Conservation (phyloP, 2,888 invertebrate genomes). For the Druceiella hillmani region DNA sequence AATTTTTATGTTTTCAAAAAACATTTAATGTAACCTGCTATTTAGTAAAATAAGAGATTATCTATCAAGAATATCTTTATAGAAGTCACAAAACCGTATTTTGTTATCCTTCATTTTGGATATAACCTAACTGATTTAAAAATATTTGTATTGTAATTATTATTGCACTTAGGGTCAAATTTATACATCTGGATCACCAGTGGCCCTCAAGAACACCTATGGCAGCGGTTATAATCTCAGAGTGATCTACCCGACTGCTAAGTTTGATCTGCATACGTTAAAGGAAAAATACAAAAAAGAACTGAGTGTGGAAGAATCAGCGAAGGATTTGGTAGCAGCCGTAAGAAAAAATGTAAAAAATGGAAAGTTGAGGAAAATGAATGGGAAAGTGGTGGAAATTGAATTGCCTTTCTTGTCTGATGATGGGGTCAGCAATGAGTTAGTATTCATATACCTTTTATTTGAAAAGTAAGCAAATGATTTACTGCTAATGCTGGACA, state of each 20-base stretch:
- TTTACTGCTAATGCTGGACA: no score
- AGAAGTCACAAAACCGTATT: no score
- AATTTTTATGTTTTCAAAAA: no score
- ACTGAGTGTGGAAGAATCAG: slow-evolving; percentile 31
- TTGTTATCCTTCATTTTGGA: no score
- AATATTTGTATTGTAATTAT: slow-evolving; percentile 9
- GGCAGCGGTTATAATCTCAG: slow-evolving; percentile 52
- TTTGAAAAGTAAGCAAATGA: no score
- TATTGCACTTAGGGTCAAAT: slow-evolving; percentile 51
- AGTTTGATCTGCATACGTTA: slow-evolving; percentile 10
- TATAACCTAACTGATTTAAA: no score
- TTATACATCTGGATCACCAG: slow-evolving; percentile 52
- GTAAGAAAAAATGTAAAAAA: slow-evolving; percentile 42
- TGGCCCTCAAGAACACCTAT: slow-evolving; percentile 50
- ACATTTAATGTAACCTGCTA: no score
- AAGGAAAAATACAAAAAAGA: slow-evolving; percentile 8
- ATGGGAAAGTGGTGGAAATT: slow-evolving; percentile 38
- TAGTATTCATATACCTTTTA: no score
- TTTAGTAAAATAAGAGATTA: no score
- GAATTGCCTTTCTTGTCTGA: slow-evolving; percentile 47
- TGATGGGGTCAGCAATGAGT: slow-evolving; percentile 49
- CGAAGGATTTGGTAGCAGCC: slow-evolving; percentile 37
- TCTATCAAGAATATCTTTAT: no score
- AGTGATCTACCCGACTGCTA: slow-evolving; percentile 34
- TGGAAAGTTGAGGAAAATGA: slow-evolving; percentile 37